These are phyloP conservation scores for Halichoerus grypus DNA, from an alignment of 2,113 vertebrate species.

Conservation along the genomic window DNA sequence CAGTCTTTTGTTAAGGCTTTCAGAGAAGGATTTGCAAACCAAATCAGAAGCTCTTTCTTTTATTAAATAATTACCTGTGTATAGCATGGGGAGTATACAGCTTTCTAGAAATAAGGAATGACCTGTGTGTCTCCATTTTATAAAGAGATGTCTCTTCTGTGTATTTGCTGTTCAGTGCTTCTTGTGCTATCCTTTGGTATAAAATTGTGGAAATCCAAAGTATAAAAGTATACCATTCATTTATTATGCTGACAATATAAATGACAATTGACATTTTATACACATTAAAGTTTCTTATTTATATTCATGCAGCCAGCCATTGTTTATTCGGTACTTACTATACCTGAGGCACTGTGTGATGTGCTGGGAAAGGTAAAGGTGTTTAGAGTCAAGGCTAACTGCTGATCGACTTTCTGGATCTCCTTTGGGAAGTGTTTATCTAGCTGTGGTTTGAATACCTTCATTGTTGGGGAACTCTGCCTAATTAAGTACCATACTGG, in stretches of 20 bases:
- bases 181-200: not conserved
- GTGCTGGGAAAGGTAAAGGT: not conserved
- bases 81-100: not conserved
- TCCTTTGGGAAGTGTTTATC: not conserved
- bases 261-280: not conserved
- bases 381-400: not conserved
- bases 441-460: not conserved
- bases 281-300: not conserved
- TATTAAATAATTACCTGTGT: not conserved
- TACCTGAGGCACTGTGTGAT: not conserved
- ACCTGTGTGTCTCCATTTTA: conserved; percentile 6
- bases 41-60: not conserved
- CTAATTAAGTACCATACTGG: not conserved
- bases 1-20: not conserved
- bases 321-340: not conserved
- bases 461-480: not conserved
- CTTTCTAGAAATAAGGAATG: conserved; percentile 11
- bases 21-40: conserved; percentile 17
- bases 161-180: not conserved
- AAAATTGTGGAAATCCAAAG: not conserved
- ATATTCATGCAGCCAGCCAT: not conserved
- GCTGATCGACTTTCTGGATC: not conserved
- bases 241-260: conserved; percentile 41
- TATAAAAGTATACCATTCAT: not conserved
- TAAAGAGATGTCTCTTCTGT: not conserved